phyloP scores from a whole-genome alignment of 2,888 invertebrate species.

The Pristionchus exspectatus region DNA sequence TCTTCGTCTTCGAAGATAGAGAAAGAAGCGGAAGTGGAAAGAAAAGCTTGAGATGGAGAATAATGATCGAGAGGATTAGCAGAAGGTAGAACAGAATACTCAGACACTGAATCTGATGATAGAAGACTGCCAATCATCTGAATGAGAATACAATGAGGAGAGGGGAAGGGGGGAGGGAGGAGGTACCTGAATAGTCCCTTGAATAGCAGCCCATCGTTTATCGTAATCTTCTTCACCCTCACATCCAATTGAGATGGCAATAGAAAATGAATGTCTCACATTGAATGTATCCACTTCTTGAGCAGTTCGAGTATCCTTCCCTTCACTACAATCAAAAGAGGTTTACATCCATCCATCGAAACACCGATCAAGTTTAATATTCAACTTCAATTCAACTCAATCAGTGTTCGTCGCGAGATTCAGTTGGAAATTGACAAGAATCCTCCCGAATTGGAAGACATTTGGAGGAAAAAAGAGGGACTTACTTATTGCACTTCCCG shows the following conservation, averaged over 20 bases:
- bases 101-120: constrained; percentile 72
- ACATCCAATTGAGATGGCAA: constrained; percentile 38
- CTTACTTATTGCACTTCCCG: constrained; percentile 9
- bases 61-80: constrained; percentile 76
- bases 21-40: constrained; percentile 60
- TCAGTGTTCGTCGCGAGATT: no score
- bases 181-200: constrained; percentile 23
- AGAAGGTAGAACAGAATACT: constrained; percentile 76
- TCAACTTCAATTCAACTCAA: no score
- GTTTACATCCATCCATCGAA: no score
- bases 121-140: constrained; percentile 71
- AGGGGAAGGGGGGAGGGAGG: background rate
- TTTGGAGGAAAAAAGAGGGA: background rate
- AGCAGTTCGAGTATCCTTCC: constrained; percentile 2
- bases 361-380: no score
- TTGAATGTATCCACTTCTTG: constrained; percentile 41
- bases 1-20: constrained; percentile 59
- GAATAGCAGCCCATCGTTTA: constrained; percentile 51
- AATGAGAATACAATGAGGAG: background rate
- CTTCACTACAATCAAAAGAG: background rate
- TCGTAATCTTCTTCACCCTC: constrained; percentile 42
- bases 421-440: no score
- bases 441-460: background rate
- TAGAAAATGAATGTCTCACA: background rate
- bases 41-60: constrained; percentile 68